Conservation (phyloP, 2,113 vertebrate species). For the Rhineura floridana region DNA sequence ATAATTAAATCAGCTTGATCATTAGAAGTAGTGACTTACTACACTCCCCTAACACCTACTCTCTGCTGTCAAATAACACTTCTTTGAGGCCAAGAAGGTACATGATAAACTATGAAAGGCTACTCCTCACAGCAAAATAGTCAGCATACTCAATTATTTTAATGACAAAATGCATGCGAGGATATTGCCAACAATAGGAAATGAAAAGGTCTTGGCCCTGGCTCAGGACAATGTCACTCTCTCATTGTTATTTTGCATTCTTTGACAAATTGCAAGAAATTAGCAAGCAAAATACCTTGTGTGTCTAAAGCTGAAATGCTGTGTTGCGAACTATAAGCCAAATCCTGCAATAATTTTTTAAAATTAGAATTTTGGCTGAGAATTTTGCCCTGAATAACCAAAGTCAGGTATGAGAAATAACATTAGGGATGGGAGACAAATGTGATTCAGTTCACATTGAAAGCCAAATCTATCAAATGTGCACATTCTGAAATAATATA, state of each 20-base stretch:
- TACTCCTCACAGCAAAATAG: not conserved
- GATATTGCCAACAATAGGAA: not conserved
- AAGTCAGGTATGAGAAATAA: not conserved
- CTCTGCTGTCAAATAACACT: constrained; percentile 10
- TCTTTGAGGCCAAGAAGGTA: not conserved
- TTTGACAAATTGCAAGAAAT: not conserved
- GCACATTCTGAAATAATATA: too few relatives aligned
- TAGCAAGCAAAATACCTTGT: not conserved
- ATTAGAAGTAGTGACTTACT: not conserved
- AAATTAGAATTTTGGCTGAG: not conserved
- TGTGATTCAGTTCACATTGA: too few relatives aligned
- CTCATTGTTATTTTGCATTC: not conserved
- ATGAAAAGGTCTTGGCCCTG: not conserved
- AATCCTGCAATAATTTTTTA: not conserved
- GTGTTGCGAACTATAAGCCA: not conserved
- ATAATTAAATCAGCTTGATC: constrained; percentile 29
- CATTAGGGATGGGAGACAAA: too few relatives aligned
- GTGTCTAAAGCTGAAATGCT: not conserved
- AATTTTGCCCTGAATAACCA: not conserved
- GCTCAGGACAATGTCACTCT: not conserved
- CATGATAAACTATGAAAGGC: not conserved
- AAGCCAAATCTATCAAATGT: too few relatives aligned
- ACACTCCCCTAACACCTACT: not conserved
- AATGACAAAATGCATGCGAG: not conserved
- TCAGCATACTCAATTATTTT: not conserved